These are phyloP conservation scores for Sphyrna mokarran DNA, from an alignment of 2,113 vertebrate species.

Conservation along the genomic window DNA sequence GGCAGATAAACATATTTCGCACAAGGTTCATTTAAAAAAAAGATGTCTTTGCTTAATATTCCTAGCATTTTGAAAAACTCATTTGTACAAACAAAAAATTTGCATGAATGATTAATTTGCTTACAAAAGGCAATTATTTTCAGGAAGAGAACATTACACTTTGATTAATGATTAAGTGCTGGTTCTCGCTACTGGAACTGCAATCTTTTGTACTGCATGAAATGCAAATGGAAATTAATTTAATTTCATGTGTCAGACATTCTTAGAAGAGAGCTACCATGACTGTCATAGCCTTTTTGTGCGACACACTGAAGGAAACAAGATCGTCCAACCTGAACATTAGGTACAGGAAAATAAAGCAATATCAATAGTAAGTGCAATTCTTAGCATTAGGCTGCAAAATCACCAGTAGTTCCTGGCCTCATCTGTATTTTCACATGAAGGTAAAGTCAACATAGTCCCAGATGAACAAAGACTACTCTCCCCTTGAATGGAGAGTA, in stretches of 20 bases:
- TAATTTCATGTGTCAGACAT: neutral
- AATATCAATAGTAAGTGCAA: neutral
- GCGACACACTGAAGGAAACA: neutral
- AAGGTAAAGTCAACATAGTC: neutral
- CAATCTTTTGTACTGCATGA: neutral
- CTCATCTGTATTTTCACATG: neutral
- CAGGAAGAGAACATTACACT: neutral
- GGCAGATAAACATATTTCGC: conserved; percentile 22
- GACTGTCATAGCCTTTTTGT: neutral
- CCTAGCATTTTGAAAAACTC: neutral
- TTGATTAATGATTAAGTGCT: neutral
- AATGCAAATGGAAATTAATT: neutral
- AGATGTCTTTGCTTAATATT: neutral
- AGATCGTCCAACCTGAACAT: neutral
- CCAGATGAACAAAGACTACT: too few relatives aligned
- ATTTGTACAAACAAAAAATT: neutral
- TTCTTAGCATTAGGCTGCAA: neutral
- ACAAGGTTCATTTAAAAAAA: neutral
- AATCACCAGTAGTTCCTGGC: neutral
- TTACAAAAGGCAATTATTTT: neutral
- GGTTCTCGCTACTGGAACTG: neutral
- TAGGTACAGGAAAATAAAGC: neutral
- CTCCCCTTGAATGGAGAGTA: too few relatives aligned
- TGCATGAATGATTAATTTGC: neutral
- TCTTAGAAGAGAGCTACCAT: neutral